phyloP scores from a whole-genome alignment of 2,888 invertebrate genomes.

The Drosophila flavopinicola region DNA sequence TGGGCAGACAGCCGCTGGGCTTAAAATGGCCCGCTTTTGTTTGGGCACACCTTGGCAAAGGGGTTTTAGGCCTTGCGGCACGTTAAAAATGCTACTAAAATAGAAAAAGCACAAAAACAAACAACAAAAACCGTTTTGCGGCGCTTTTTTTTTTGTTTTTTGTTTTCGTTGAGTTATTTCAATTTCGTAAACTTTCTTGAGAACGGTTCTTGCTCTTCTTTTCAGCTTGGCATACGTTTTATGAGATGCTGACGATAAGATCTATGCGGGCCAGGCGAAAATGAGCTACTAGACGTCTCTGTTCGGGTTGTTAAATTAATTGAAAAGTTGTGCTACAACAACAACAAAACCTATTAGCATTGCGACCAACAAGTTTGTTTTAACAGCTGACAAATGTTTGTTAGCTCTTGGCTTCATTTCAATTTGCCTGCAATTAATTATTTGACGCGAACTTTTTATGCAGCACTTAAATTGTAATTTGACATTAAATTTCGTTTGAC shows the following conservation, averaged over 20 bases:
- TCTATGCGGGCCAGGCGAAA: conserved; percentile 67
- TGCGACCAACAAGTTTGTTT: conserved; percentile 60
- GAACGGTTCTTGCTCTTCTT: conserved; percentile 47
- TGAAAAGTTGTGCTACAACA: conserved; percentile 65
- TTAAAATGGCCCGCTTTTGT: conserved; percentile 51
- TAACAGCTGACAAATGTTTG: conserved; percentile 72
- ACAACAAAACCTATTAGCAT: conserved; percentile 63
- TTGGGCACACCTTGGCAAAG: conserved; percentile 44
- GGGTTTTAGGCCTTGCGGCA: conserved; percentile 50
- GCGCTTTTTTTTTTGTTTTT: conserved; percentile 42
- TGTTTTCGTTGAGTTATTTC: conserved; percentile 20
- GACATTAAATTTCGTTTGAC: conserved; percentile 46
- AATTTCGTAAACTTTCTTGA: conserved; percentile 66
- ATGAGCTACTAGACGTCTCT: conserved; percentile 46
- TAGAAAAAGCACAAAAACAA: conserved; percentile 21
- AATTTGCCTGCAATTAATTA: conserved; percentile 45
- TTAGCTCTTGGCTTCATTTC: conserved; percentile 34
- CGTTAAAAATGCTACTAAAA: conserved; percentile 50
- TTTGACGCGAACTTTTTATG: conserved; percentile 37
- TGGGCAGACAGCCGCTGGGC: conserved; percentile 24
- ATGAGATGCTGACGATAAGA: conserved; percentile 70
- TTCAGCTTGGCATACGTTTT: conserved; percentile 48
- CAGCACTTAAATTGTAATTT: conserved; percentile 44
- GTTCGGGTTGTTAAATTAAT: conserved; percentile 66
- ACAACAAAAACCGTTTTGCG: conserved; percentile 56